These are phyloP conservation scores for Lepidotrigona ventralis DNA, from an alignment of 1,140 invertebrate species.

Conservation along the genomic window DNA sequence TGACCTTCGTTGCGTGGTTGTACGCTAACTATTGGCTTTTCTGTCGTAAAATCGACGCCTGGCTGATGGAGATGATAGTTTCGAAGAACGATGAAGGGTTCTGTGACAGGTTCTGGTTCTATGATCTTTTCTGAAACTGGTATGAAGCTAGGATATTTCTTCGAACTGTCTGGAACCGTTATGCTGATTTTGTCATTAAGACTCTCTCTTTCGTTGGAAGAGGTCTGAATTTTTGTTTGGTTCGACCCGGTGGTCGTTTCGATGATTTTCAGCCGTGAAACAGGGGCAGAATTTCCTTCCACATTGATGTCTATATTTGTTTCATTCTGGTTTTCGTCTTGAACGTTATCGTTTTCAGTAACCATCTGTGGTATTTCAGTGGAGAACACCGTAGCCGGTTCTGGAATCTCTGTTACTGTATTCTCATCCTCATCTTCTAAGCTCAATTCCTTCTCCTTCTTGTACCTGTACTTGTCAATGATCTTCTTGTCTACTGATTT, in stretches of 20 bases:
- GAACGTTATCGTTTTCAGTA: slow-evolving; percentile 15
- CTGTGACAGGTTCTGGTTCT: slow-evolving; percentile 51
- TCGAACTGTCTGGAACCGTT: slow-evolving; percentile 16
- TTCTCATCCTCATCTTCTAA: slow-evolving; percentile 54
- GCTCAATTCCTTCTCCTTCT: slow-evolving; percentile 66
- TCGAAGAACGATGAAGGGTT: slow-evolving; percentile 46
- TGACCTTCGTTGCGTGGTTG: slow-evolving; percentile 5
- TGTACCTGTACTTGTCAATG: slow-evolving; percentile 59
- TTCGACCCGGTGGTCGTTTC: slow-evolving; percentile 21
- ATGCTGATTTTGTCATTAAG: not conserved
- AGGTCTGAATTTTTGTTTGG: slow-evolving; percentile 13
- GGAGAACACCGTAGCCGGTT: not conserved
- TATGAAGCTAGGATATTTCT: slow-evolving; percentile 70
- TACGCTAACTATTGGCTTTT: not conserved
- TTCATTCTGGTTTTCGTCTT: slow-evolving; percentile 31
- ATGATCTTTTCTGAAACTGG: slow-evolving; percentile 74
- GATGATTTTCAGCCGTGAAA: slow-evolving; percentile 53
- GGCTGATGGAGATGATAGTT: slow-evolving; percentile 32
- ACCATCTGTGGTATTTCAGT: slow-evolving; percentile 3
- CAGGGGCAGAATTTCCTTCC: slow-evolving; percentile 37
- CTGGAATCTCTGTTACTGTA: slow-evolving; percentile 30
- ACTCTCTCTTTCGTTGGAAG: not conserved
- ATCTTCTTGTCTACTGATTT: slow-evolving; percentile 57
- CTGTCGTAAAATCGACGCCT: not conserved
- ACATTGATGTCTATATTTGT: slow-evolving; percentile 6